Evolutionary conservation across 2,113 vertebrate species (phyloP).

Genomic region (Entelurus aequoreus): DNA sequence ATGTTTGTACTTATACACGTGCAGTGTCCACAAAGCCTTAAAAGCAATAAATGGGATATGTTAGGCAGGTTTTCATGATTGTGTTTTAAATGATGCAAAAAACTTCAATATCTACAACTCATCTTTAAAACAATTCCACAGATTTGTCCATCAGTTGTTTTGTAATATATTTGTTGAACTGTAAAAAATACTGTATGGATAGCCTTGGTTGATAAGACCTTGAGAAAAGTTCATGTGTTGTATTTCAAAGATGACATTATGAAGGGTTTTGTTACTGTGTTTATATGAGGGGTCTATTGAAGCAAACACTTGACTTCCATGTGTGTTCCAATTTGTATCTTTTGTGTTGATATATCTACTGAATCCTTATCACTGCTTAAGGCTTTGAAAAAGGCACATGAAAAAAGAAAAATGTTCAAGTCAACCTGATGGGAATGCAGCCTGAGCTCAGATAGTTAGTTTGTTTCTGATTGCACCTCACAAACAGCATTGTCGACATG

Average conservation of each 20-base stretch:
- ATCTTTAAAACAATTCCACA: no score
- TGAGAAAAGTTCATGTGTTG: not conserved
- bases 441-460: not conserved
- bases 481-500: not conserved
- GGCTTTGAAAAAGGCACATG: not conserved
- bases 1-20: constrained; percentile 20
- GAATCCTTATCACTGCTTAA: not conserved
- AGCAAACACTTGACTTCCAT: not conserved
- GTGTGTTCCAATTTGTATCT: not conserved
- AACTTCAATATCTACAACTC: no score
- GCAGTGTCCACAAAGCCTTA: no score
- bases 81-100: no score
- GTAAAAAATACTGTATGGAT: no score
- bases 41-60: no score
- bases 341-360: not conserved
- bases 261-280: not conserved
- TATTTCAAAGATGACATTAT: not conserved
- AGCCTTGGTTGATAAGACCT: not conserved
- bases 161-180: no score
- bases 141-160: no score
- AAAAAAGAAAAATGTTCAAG: not conserved
- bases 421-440: not conserved
- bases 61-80: no score
- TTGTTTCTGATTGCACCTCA: not conserved
- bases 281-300: not conserved